Percentiles rank a stretch among this genome's conserved stretches.
Conservation (phyloP, 1,140 invertebrate genomes). For the Hydropsyche tenuis region DNA sequence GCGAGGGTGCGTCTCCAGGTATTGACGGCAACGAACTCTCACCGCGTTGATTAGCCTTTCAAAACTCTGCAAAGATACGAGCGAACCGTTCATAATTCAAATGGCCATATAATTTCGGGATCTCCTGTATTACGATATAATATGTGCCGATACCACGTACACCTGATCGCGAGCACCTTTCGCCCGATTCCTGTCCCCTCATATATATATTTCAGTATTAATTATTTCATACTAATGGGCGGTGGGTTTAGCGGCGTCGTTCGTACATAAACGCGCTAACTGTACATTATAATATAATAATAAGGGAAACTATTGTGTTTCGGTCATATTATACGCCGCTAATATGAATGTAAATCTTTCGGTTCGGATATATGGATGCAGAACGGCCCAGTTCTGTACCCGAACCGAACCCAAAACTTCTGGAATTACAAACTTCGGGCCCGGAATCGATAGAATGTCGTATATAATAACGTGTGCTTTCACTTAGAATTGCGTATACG, state of each 20-base stretch:
- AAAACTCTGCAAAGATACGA: too few relatives aligned
- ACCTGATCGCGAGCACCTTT: neutral
- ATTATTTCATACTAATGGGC: too few relatives aligned
- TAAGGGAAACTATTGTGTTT: conserved; percentile 3
- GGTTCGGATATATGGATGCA: neutral
- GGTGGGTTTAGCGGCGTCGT: too few relatives aligned
- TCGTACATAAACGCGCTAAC: too few relatives aligned
- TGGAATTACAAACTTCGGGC: conserved; percentile 12
- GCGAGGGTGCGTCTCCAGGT: neutral
- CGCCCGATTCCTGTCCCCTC: neutral
- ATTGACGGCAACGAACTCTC: conserved; percentile 1
- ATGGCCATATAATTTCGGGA: neutral
- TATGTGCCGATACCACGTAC: neutral
- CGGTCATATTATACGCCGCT: neutral
- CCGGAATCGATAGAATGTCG: conserved; percentile 6
- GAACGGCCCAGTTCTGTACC: neutral
- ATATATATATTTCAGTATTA: too few relatives aligned
- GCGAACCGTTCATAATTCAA: too few relatives aligned
- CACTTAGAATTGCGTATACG: too few relatives aligned
- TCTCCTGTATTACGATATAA: neutral
- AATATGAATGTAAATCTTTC: conserved; percentile 13
- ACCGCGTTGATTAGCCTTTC: too few relatives aligned
- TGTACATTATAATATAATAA: neutral
- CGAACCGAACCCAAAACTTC: neutral
- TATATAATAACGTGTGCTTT: too few relatives aligned